Percentiles rank a stretch among this genome's conserved stretches.
Evolutionary conservation across 2,113 vertebrate species (phyloP).

Genomic region (Mastomys coucha): DNA sequence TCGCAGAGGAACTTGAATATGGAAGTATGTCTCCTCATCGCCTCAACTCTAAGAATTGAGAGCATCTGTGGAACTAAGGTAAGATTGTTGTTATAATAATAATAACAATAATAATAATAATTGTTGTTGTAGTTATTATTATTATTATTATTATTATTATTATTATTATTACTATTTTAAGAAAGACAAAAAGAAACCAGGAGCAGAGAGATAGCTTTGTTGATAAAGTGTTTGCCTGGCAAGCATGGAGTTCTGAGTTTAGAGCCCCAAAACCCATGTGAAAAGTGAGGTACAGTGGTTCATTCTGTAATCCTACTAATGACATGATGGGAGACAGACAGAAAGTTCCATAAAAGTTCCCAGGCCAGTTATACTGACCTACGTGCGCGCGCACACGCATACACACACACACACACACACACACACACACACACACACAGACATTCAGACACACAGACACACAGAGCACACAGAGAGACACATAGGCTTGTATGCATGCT

Average conservation of each 20-base stretch:
- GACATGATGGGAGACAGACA: neutral
- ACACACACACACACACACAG: neutral
- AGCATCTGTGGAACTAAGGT: neutral
- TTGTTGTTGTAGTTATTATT: too few relatives aligned
- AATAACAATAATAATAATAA: too few relatives aligned
- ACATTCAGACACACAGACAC: neutral
- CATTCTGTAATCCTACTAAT: neutral
- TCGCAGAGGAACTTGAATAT: neutral
- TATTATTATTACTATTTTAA: neutral
- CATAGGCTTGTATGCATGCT: too few relatives aligned
- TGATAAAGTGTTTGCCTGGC: neutral
- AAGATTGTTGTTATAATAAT: neutral
- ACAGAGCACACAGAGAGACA: neutral
- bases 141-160: too few relatives aligned
- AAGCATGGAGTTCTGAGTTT: neutral
- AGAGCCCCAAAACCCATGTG: neutral
- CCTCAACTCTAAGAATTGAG: slow-evolving; percentile 44
- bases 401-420: neutral
- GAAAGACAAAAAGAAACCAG: neutral
- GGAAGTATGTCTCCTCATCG: neutral
- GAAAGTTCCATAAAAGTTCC: neutral
- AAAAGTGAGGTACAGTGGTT: neutral
- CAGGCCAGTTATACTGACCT: neutral
- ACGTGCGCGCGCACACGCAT: neutral
- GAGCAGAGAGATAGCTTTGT: neutral